Evolutionary conservation across 2,888 invertebrate species (phyloP), one percentile per base, ranked within the genome.

Genomic region (Apodemia zela): DNA sequence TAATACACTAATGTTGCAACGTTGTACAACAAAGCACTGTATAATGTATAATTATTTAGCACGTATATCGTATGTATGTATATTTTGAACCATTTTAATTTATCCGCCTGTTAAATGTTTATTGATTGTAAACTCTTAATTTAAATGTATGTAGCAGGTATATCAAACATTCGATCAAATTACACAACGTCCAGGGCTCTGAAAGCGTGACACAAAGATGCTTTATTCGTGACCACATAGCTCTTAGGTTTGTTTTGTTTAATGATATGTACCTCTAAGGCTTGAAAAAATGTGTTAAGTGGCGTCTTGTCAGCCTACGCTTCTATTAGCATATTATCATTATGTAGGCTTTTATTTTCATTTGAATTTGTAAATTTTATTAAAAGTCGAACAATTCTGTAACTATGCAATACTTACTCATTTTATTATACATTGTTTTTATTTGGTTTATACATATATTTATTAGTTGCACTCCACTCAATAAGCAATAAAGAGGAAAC

Each of bases 161-260:
- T 73, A 76, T 77, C 78, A 71, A 67, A 68, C 74, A 75, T 77
- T 76, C 70, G 76, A 80, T 76, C 77, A 78, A 74, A 79, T 82
- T 79, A 72, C 78, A 76, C 77, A 82, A 76, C 70, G 77, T 74
- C 80, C 68, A 71, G 73, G 73, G 78, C 75, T 70, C 66, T 67
- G 71, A 75, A 72, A 72, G 74, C 65, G 68, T 67, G 66, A 71
- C 75, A 75, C 65, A 72, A 69, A 72, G 72, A 74, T 71, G 75
- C 75, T 71, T 68, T 72, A 73, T 73, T 82, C 84, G 83, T 84
- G 84, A 80, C 78, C 78, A 77, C 77, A 80, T 73, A 66, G 69
- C 70, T 74, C 73, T 54, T 49, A n/a, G 45, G 45, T 42, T 54
- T 54, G 54, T 54, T 35, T 59, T 63, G 47, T 63, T 63, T 47